phyloP scores from a whole-genome alignment of 2,113 vertebrate species.

The Malurus cyaneus region DNA sequence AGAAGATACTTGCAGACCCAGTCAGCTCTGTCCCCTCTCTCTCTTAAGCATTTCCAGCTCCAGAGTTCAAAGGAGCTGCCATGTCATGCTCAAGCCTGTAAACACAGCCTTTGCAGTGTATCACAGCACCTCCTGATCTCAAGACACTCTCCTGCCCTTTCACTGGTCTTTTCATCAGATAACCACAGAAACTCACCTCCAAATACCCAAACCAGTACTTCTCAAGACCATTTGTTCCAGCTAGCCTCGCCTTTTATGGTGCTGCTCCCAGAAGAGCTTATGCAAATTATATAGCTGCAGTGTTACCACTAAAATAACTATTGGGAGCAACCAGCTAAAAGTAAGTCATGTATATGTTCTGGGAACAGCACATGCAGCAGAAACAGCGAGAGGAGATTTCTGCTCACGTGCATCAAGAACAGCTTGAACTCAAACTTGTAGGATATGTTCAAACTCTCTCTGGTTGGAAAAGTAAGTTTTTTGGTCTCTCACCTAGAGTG shows the following conservation, averaged over 20 bases:
- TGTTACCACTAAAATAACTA: neutral
- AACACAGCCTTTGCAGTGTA: neutral
- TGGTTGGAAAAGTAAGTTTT: neutral
- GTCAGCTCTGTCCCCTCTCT: neutral
- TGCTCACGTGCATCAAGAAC: neutral
- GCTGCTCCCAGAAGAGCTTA: neutral
- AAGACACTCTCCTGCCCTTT: neutral
- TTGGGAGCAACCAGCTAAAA: conserved; percentile 7
- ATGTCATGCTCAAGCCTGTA: neutral
- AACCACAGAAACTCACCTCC: neutral
- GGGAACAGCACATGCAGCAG: neutral
- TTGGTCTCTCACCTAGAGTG: neutral
- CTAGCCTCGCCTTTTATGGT: neutral
- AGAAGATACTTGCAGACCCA: neutral
- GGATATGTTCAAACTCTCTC: neutral
- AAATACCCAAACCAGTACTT: neutral
- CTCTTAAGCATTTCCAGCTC: neutral
- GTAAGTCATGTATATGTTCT: neutral
- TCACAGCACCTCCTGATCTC: neutral
- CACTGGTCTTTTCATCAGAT: neutral
- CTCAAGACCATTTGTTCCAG: neutral
- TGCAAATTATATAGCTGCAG: conserved; percentile 6
- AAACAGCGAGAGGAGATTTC: neutral
- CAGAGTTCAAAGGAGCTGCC: neutral
- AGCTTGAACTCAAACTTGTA: neutral